Evolutionary conservation across 1,140 invertebrate species (phyloP), one percentile per base, ranked within the genome.

Genomic region (Wasmannia auropunctata): DNA sequence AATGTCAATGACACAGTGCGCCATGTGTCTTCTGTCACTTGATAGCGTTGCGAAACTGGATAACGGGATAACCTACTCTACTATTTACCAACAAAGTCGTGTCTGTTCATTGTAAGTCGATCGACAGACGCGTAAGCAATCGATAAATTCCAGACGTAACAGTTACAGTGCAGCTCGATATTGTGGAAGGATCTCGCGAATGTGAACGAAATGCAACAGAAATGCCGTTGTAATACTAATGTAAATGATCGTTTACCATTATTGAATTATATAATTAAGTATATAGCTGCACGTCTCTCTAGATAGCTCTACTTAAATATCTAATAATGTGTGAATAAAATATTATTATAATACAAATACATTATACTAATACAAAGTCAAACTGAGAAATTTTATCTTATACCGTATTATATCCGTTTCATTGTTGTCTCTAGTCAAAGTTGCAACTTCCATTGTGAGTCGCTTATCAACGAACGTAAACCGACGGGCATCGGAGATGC

Each of bases 21-120:
- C 63, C 19, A 37, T 77, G 37, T 69, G 31, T 69, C 63, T 80
- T 80, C 62, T 80, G 62, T 80, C 46, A 80, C 19, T 54, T 69
- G 77, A 80, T 80, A 80, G 34, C 34, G 46, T 80, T 80, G 34
- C 31, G 77, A 69, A 80, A 80, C 34, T n/a, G 63, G 63, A 80
- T 80, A 80, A 80, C 34, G 11, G 77, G 46, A 80, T 80, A 80
- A 80, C 46, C 63, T 31, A 80, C 46, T 49, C 77, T 51, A 46
- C 77, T 80, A 80, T 80, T 80, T 80, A 77, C 74, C 74, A 67
- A 54, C 63, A 80, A 80, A 69, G 62, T 80, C 46, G 6, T 22
- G 74, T n/a, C 60, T 79, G 65, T 80, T 80, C 62, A 69, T 69
- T 80, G 62, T 80, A 80, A 80, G 77, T 80, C 77, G 63, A 69